phyloP scores from a whole-genome alignment of 1,140 invertebrate species.

The Leguminivora glycinivorella region DNA sequence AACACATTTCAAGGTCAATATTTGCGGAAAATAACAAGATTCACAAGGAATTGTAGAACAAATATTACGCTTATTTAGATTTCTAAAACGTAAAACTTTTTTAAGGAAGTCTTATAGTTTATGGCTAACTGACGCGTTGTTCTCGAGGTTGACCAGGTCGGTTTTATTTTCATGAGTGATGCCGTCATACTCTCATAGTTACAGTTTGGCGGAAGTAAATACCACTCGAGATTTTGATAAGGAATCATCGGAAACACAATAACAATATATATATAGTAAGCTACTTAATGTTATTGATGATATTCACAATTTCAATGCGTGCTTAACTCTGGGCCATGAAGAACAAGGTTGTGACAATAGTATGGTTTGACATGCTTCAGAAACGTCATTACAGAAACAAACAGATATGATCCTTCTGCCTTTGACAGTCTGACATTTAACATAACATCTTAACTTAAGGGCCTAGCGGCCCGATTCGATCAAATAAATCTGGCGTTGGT shows the following conservation, averaged over 20 bases:
- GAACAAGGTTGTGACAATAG: no score
- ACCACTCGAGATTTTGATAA: constrained; percentile 10
- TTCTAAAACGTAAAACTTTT: not conserved
- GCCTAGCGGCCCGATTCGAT: no score
- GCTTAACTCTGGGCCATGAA: no score
- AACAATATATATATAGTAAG: no score
- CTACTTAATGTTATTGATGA: no score
- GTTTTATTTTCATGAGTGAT: not conserved
- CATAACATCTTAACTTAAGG: no score
- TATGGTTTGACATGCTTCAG: no score
- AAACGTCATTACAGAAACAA: no score
- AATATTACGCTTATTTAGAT: constrained; percentile 10
- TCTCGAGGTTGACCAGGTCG: not conserved
- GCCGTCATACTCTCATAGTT: not conserved
- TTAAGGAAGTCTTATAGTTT: not conserved
- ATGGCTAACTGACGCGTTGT: not conserved
- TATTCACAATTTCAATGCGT: no score
- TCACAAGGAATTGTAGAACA: constrained; percentile 15
- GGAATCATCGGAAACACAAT: not conserved
- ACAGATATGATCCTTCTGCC: no score
- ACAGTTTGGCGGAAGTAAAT: not conserved
- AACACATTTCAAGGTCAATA: constrained; percentile 26
- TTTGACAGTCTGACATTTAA: no score
- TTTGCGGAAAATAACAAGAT: constrained; percentile 28
- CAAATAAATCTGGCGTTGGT: no score